Conservation (phyloP, 2,797 vertebrate species). For the Sebastes hubbsi region DNA sequence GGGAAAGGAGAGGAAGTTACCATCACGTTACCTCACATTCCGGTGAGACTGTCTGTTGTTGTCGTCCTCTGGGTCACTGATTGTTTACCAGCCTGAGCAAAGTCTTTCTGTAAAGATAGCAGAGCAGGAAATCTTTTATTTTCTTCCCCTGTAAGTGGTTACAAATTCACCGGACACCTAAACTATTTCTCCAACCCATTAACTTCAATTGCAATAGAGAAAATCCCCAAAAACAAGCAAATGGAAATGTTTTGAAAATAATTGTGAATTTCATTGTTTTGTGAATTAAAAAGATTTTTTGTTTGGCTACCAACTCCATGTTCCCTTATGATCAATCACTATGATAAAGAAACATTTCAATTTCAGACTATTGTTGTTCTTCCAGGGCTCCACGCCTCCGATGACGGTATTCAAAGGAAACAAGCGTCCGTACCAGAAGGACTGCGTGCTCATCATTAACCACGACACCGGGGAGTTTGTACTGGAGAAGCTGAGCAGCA, state of each 20-base stretch:
- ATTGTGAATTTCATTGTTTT: too few species aligned
- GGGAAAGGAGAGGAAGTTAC: constrained; percentile 99
- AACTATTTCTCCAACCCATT: neutral
- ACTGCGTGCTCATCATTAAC: constrained; percentile 98
- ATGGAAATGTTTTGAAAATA: too few species aligned
- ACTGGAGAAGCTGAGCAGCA: constrained; percentile 97
- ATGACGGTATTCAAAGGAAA: constrained; percentile 99
- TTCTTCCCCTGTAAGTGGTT: neutral
- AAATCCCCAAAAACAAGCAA: neutral
- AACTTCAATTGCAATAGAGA: neutral
- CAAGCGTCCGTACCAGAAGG: constrained; percentile 97
- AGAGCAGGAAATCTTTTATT: neutral
- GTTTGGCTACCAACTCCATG: neutral
- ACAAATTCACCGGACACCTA: neutral
- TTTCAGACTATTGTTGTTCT: neutral
- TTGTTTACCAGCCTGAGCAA: neutral
- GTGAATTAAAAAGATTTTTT: too few species aligned
- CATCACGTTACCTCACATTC: constrained; percentile 97
- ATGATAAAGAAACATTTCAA: neutral
- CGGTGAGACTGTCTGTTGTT: constrained; percentile 75
- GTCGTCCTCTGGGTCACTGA: neutral
- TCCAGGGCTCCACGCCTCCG: constrained; percentile 95
- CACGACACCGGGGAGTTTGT: constrained; percentile 98
- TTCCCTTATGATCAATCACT: neutral
- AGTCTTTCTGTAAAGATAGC: neutral